These are phyloP conservation scores for Ips typographus DNA, from an alignment of 1,140 invertebrate species.

Conservation along the genomic window DNA sequence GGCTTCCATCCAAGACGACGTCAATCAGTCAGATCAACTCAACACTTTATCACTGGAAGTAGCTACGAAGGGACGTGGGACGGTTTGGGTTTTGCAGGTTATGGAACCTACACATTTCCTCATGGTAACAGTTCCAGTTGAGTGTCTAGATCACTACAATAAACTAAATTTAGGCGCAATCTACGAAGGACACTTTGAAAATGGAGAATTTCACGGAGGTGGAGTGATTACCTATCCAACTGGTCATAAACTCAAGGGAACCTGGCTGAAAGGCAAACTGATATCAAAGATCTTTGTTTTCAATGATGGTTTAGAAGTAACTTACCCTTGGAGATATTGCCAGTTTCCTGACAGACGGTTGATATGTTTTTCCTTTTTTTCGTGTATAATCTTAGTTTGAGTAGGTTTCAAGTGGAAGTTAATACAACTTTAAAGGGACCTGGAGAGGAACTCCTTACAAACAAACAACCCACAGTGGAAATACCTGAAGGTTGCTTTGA, in stretches of 20 bases:
- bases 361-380: not conserved
- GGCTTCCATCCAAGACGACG: not conserved
- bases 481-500: constrained; percentile 34
- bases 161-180: constrained; percentile 2
- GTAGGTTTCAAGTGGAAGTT: constrained; percentile 25
- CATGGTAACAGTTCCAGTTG: constrained; percentile 9
- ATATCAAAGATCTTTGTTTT: constrained; percentile 17
- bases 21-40: not conserved
- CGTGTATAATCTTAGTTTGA: not conserved
- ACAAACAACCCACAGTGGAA: constrained; percentile 23
- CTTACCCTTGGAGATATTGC: constrained; percentile 11
- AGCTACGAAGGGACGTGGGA: constrained; percentile 17
- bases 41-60: constrained; percentile 16
- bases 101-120: constrained; percentile 21
- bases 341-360: not conserved
- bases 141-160: too few species aligned
- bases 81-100: constrained; percentile 21
- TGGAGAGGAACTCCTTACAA: constrained; percentile 27
- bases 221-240: constrained; percentile 29
- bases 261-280: constrained; percentile 12
- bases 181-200: constrained; percentile 27
- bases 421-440: constrained; percentile 17
- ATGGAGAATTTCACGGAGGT: constrained; percentile 34
- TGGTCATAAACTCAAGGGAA: constrained; percentile 27
- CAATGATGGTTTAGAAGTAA: constrained; percentile 15